These are phyloP conservation scores for Onychomys torridus DNA, from an alignment of 2,797 vertebrate genomes.

Conservation along the genomic window DNA sequence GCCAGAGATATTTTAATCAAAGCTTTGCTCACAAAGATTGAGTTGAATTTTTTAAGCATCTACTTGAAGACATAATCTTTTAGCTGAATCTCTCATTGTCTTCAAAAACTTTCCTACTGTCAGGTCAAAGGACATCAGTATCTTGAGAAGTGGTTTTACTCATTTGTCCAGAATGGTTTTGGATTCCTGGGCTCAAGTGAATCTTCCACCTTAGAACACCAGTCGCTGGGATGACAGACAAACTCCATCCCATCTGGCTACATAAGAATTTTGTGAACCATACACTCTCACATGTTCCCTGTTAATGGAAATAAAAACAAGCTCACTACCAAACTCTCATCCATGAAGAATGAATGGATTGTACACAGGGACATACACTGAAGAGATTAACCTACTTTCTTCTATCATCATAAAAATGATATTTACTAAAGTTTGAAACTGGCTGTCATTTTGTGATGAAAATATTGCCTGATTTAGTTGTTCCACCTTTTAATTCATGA, in stretches of 20 bases:
- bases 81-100: neutral
- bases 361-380: neutral
- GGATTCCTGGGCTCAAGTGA: neutral
- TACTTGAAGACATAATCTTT: neutral
- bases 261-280: neutral
- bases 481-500: conserved; percentile 29
- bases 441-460: conserved; percentile 8
- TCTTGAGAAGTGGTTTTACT: neutral
- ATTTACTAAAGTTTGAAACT: conserved; percentile 8
- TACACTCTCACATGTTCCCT: neutral
- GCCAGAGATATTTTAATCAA: neutral
- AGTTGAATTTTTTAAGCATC: neutral
- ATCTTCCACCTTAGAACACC: neutral
- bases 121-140: neutral
- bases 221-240: neutral
- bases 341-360: neutral
- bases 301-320: neutral
- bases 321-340: neutral
- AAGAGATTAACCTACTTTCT: neutral
- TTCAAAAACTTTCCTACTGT: neutral
- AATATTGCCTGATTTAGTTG: neutral
- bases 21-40: neutral
- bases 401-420: neutral
- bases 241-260: neutral
- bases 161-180: neutral